Conservation (phyloP, 2,113 vertebrate species). For the Callithrix jacchus region DNA sequence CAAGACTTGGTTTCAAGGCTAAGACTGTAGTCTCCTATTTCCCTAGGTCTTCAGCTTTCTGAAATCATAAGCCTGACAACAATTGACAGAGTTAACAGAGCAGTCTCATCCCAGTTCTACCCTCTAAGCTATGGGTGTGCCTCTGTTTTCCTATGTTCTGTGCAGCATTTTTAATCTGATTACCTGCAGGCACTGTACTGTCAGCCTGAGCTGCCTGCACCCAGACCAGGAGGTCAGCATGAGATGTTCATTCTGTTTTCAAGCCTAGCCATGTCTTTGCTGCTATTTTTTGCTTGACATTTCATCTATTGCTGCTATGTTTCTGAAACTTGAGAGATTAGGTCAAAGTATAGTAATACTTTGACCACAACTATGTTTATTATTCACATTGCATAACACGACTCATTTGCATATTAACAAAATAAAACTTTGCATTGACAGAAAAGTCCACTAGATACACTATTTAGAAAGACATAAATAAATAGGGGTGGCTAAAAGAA, state of each 20-base stretch:
- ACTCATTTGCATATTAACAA: not conserved
- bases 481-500: not conserved
- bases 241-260: not conserved
- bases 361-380: not conserved
- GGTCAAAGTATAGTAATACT: not conserved
- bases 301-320: not conserved
- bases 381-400: not conserved
- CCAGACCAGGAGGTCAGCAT: not conserved
- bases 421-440: not conserved
- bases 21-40: fast-evolving
- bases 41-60: not conserved
- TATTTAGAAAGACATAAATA: not conserved
- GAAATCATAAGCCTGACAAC: not conserved
- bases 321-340: not conserved
- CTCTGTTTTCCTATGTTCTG: not conserved
- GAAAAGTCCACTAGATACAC: not conserved
- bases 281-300: not conserved
- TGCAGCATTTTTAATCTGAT: not conserved
- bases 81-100: fast-evolving
- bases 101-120: not conserved
- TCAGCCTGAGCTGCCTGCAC: not conserved
- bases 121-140: fast-evolving
- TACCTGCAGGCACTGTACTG: fast-evolving
- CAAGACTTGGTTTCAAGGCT: not conserved
- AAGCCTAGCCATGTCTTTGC: not conserved